Evolutionary conservation across 2,888 invertebrate species (phyloP).

Genomic region (Lepetodrilus schrolli): DNA sequence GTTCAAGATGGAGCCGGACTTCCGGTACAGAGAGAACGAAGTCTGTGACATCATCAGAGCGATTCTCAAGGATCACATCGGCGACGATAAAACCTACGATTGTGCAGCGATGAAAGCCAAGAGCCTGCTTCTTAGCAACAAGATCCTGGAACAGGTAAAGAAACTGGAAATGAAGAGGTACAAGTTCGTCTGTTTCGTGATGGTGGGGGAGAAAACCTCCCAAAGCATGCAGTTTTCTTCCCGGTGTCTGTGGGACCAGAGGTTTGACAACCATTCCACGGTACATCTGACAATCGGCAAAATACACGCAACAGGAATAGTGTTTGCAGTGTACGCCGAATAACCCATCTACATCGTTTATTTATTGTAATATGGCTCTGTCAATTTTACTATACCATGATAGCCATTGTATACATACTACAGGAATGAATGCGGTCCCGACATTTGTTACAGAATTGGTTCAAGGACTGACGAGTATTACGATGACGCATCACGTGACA

Average conservation of each 20-base stretch:
- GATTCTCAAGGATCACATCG: slow-evolving; percentile 59
- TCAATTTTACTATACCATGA: no score
- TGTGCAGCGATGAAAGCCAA: slow-evolving; percentile 49
- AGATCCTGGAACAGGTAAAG: slow-evolving; percentile 64
- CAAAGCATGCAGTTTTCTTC: slow-evolving; percentile 62
- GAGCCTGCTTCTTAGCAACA: slow-evolving; percentile 59
- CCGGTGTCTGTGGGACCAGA: slow-evolving; percentile 64
- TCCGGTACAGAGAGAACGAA: slow-evolving; percentile 46
- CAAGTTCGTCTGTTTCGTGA: slow-evolving; percentile 61
- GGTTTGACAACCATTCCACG: slow-evolving; percentile 61
- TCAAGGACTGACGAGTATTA: no score
- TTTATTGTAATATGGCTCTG: no score
- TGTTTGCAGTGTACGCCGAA: slow-evolving; percentile 65
- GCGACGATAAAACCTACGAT: slow-evolving; percentile 55
- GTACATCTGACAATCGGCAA: slow-evolving; percentile 50
- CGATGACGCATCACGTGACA: no score
- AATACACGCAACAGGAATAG: slow-evolving; percentile 62
- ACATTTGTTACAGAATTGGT: no score
- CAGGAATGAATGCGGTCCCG: no score
- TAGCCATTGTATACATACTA: no score
- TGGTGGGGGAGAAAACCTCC: slow-evolving; percentile 56
- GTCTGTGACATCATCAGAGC: slow-evolving; percentile 49
- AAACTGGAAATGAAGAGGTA: slow-evolving; percentile 55
- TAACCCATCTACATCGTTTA: slow-evolving; percentile 27
- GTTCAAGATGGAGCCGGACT: slow-evolving; percentile 62